These are phyloP conservation scores for Heliconius aoede DNA, from an alignment of 2,888 invertebrate genomes.

Conservation along the genomic window DNA sequence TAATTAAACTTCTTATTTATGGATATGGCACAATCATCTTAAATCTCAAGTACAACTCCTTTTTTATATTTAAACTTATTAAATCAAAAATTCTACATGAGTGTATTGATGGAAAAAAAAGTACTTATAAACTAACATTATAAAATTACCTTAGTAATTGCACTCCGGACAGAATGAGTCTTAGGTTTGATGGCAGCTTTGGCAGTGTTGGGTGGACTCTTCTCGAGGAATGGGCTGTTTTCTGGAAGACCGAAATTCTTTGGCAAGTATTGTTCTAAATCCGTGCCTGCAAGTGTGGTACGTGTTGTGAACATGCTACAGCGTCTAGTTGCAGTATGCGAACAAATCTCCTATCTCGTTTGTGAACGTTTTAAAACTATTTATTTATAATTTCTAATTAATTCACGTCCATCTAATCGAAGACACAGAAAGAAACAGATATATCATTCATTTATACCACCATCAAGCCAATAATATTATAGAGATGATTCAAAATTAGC, in stretches of 20 bases:
- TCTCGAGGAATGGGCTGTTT: constrained; percentile 78
- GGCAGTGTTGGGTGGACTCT: constrained; percentile 76
- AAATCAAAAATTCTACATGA: not conserved
- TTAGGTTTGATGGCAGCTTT: constrained; percentile 73
- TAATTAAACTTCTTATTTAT: not conserved
- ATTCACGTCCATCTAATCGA: constrained; percentile 37
- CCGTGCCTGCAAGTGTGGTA: constrained; percentile 77
- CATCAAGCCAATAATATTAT: constrained; percentile 40
- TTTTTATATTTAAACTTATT: not conserved
- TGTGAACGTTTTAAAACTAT: not conserved
- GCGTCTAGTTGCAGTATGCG: constrained; percentile 35
- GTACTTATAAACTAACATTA: not conserved
- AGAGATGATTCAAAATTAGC: constrained; percentile 44
- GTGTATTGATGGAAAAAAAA: not conserved
- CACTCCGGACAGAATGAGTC: constrained; percentile 60
- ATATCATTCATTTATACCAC: constrained; percentile 36
- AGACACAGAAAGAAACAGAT: constrained; percentile 36
- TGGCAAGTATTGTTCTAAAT: constrained; percentile 85
- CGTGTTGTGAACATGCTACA: constrained; percentile 49
- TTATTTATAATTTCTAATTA: constrained; percentile 20
- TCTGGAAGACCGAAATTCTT: constrained; percentile 85
- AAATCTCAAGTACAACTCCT: constrained; percentile 2
- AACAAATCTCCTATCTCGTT: constrained; percentile 6
- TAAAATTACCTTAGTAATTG: constrained; percentile 69
- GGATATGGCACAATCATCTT: not conserved